phyloP scores from a whole-genome alignment of 2,113 vertebrate species.

The Phalacrocorax carbo region DNA sequence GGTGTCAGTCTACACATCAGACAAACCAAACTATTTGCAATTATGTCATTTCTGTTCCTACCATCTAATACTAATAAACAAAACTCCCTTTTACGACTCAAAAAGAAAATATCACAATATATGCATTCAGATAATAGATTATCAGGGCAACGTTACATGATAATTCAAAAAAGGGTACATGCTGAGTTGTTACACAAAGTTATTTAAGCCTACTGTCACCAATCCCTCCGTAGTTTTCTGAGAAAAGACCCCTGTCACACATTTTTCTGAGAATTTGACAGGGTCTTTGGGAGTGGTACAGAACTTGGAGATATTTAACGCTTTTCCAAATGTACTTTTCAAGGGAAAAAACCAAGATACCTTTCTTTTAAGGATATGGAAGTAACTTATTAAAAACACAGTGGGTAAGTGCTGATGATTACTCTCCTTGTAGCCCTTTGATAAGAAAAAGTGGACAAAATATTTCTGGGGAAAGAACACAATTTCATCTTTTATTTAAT shows the following conservation, averaged over 20 bases:
- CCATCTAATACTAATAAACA: neutral
- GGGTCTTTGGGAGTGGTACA: neutral
- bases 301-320: neutral
- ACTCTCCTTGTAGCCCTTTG: neutral
- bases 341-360: rapidly evolving
- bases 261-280: neutral
- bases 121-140: neutral
- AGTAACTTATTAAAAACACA: neutral
- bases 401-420: neutral
- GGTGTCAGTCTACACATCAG: neutral
- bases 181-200: neutral
- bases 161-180: neutral
- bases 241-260: neutral
- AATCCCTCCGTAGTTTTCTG: neutral
- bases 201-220: neutral
- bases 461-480: neutral
- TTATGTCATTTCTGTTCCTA: neutral
- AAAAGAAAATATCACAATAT: neutral
- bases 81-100: neutral
- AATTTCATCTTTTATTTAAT: neutral
- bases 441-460: neutral
- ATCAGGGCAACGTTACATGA: neutral
- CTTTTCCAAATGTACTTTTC: neutral
- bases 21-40: neutral
- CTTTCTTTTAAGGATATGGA: neutral